Evolutionary conservation across 1,140 invertebrate genomes (phyloP), one percentile per base, ranked within the genome.

Genomic region (Centruroides sculpturatus): DNA sequence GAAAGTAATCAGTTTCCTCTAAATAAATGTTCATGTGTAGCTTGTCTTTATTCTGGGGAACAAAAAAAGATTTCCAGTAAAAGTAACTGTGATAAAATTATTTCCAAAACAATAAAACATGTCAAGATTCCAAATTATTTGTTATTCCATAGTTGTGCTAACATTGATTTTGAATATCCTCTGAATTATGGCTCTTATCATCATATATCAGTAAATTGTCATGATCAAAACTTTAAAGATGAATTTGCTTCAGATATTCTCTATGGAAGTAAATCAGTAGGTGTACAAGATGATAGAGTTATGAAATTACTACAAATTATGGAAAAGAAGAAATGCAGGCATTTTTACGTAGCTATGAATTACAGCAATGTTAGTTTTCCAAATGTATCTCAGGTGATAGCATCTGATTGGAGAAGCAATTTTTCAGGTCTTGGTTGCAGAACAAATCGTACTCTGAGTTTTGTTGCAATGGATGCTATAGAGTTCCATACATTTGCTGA

Each of bases 391-490:
- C 55, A 62, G 56, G 13, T 13, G 12, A 60, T 13, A 13, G 35
- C 57, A 13, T 51, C 51, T 12, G 10, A 57, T n/a, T 64, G 62
- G 65, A 41, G 56, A 11, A 57, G 47, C 35, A 70, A 69, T 58
- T 72, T 73, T 61, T 66, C 68, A 35, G 77, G 79, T 3, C 69
- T 77, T 7, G 72, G 75, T 3, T 85, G 84, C 69, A 71, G 70
- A 55, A 78, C 74, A 2, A 90, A 90, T 70, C 75, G 75, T 65
- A 84, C 81, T 13, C 64, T 91, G 35, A 76, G 78, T 51, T 80
- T 89, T 61, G 69, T 86, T 47, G 83, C 83, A 1, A 78, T 89
- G 55, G 86, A 89, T 68, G 83, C 82, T 67, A 68, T 83, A 5
- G 68, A 78, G 41, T 85, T 84, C 68, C 79, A 80, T 62, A 79